Conservation (phyloP, 2,797 vertebrate genomes). For the Zenarchopterus dispar region DNA sequence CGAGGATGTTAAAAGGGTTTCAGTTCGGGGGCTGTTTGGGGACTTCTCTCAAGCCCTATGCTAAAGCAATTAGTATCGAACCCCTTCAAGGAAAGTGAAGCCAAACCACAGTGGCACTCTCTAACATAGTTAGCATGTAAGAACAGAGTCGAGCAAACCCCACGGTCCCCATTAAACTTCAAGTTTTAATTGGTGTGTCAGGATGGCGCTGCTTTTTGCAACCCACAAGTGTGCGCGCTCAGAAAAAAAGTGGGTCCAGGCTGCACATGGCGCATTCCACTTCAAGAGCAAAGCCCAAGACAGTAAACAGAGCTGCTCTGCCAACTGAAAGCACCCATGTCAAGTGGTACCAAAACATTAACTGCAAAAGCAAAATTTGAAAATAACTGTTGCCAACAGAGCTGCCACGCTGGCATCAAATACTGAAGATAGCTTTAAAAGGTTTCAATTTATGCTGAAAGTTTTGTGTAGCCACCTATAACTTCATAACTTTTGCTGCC, state of each 20-base stretch:
- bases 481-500: background rate
- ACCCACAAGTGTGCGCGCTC: conserved; percentile 26
- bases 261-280: conserved; percentile 31
- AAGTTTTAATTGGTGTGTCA: conserved; percentile 75
- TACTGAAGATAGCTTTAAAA: conserved; percentile 1
- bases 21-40: conserved; percentile 69
- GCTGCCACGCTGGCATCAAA: background rate
- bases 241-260: conserved; percentile 30
- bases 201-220: conserved; percentile 48
- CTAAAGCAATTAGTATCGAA: conserved; percentile 86
- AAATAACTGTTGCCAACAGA: conserved; percentile 11
- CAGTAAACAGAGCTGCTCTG: conserved; percentile 45
- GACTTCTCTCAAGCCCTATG: conserved; percentile 71
- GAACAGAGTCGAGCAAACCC: conserved; percentile 68
- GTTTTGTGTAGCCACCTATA: background rate
- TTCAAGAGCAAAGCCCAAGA: conserved; percentile 51
- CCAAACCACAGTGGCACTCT: conserved; percentile 66
- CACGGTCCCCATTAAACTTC: conserved; percentile 68
- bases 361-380: conserved; percentile 28
- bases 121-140: conserved; percentile 73
- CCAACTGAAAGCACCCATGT: conserved; percentile 21
- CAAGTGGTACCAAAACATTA: conserved; percentile 29
- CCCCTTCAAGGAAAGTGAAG: conserved; percentile 74
- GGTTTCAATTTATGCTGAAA: background rate
- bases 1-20: conserved; percentile 79